phyloP scores from a whole-genome alignment of 2,888 invertebrate genomes.

The Linyphia triangularis region DNA sequence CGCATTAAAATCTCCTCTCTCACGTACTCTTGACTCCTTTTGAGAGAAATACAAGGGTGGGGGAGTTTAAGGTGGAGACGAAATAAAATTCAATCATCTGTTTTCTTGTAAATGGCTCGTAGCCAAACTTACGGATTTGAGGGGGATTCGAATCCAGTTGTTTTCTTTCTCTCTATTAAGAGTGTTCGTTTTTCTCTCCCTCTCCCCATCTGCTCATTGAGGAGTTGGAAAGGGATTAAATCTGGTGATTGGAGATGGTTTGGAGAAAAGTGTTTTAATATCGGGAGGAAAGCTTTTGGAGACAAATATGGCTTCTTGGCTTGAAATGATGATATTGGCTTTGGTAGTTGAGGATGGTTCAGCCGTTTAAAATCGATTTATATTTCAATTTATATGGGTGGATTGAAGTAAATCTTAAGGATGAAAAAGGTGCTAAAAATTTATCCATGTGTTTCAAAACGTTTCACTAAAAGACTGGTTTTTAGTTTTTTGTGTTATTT shows the following conservation, averaged over 20 bases:
- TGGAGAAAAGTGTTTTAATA: background rate
- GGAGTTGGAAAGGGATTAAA: constrained; percentile 12
- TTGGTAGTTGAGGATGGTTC: background rate
- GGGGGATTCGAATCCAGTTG: constrained; percentile 42
- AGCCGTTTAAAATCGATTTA: background rate
- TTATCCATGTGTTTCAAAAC: too few species aligned
- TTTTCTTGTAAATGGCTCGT: constrained; percentile 74
- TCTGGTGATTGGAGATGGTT: constrained; percentile 40
- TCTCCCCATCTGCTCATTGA: constrained; percentile 31
- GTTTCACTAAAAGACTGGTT: too few species aligned
- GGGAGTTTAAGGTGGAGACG: constrained; percentile 31
- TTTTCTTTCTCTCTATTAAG: constrained; percentile 56
- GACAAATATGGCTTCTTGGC: constrained; percentile 1
- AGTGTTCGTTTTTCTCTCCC: constrained; percentile 37
- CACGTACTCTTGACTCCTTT: background rate
- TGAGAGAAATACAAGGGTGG: background rate
- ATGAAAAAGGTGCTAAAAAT: too few species aligned
- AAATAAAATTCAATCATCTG: constrained; percentile 75
- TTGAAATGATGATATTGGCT: background rate
- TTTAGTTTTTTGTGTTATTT: too few species aligned
- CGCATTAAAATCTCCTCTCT: constrained; percentile 72
- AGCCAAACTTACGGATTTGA: constrained; percentile 58
- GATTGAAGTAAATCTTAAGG: too few species aligned
- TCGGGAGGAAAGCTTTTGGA: background rate
- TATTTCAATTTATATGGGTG: background rate